A percentile compares a stretch with the other conserved stretches of the same genome.
Conservation (phyloP, 2,113 vertebrate genomes). For the Eretmochelys imbricata region DNA sequence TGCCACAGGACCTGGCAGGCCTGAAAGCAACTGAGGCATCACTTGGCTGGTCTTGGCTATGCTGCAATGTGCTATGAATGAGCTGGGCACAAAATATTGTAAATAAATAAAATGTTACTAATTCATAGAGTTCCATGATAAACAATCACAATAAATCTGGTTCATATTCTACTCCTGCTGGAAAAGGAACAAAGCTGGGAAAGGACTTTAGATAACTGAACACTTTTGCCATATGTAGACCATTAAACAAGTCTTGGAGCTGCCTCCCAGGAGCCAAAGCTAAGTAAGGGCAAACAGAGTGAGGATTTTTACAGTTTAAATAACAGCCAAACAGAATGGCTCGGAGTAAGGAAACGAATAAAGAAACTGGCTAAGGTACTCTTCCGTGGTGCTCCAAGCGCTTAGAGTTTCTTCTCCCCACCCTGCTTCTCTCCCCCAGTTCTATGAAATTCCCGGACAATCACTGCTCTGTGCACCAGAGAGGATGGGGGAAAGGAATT, state of each 20-base stretch:
- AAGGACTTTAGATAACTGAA: not conserved
- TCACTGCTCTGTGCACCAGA: not conserved
- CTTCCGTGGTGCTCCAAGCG: not conserved
- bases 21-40: not conserved
- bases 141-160: not conserved
- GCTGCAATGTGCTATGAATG: not conserved
- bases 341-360: not conserved
- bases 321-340: not conserved
- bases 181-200: not conserved
- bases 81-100: not conserved
- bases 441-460: not conserved
- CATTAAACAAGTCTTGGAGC: not conserved
- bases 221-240: not conserved
- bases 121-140: not conserved
- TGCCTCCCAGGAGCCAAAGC: not conserved
- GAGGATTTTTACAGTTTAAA: not conserved
- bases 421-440: accelerated
- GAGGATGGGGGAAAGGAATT: not conserved
- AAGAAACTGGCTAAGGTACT: not conserved
- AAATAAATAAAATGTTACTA: not conserved
- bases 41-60: not conserved
- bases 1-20: not conserved
- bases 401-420: not conserved
- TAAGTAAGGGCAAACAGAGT: not conserved
- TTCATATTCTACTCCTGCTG: not conserved